Base-by-base conservation (phyloP, 2,113 vertebrate species). In the Nestor notabilis region DNA sequence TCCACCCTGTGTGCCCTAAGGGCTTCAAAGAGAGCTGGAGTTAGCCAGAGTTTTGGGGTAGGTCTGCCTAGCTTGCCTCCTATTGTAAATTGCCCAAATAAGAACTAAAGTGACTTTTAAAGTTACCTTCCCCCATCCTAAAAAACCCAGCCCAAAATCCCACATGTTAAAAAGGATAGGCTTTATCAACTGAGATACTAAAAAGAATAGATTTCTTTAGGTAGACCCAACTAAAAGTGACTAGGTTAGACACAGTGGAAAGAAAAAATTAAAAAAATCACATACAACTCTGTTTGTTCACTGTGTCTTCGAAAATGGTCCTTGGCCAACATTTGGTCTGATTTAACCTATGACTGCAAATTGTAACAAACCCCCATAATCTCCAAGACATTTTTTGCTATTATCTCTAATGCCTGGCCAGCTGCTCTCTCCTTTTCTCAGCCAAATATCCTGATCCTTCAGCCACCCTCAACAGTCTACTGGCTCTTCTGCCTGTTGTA, bases 111-210 rank as follows among this genome's bases (percentile, higher is more conserved):
- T 41, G 5, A 49, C 3, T 72, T 76, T 60, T 25, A 5, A 55
- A 64, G 2, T 68, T 65, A 52, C 3, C 3, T 56, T 16, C 9
- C 5, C 1, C 1, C 4, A 1, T 39, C 4, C 4, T 31, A 0
- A 11, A 58, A 35, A 28, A 19, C 4, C 0, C 25, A 74, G 7
- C 13, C 12, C 46, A 13, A 79, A 76, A 41, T 15, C 7, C 11
- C 63, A 23, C 13, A 46, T 5, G 28, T 46, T 37, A 46, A 39
- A 83, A 83, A 31, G 4, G 13, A 69, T 15, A 29, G 17, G 3
- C 55, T 60, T 11, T 4, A 2, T 78, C 24, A 83, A 29, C 47
- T 3, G 35, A 63, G 9, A n/a, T 68, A 14, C 1, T 41, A 46
- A 39, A 78, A 71, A 52, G 1, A 2, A 3, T 50, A 14, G 3